Base-by-base conservation (phyloP, 2,888 invertebrate genomes). In the Scelioninae gen. 2 region DNA sequence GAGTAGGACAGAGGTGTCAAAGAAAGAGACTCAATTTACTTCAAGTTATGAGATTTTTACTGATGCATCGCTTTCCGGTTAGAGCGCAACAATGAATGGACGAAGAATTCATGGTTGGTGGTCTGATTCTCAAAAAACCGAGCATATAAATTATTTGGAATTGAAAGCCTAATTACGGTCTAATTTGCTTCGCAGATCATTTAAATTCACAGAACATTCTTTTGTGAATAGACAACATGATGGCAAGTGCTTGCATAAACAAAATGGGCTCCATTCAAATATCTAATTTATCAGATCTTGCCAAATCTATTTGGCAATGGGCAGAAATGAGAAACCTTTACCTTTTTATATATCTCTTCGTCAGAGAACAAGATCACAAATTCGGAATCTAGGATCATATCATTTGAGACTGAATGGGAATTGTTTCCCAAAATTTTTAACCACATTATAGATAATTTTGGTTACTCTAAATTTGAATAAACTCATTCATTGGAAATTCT, bases 21-120 rank as follows among this genome's bases (percentile, higher is more conserved):
- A n/a, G n/a, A n/a, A n/a, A n/a, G n/a, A n/a, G n/a, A n/a, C n/a
- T n/a, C 1, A 33, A 10, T 11, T 1, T 1, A 7, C 13, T 0
- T 61, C 43, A 41, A n/a, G 6, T 9, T 25, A 25, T n/a, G 72
- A 55, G n/a, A 75, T 76, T 16, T 76, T 73, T 35, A 45, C 72
- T 10, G 73, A 77, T 28, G 75, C 75, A 2, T 76, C 73, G 0
- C 22, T 15, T 9, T 64, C 79, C 1, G 79, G 80, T 0, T 80
- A 76, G 78, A 78, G 80, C 5, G 78, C 73, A 6, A 52, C 28
- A 15, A 74, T 61, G 19, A 35, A 55, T 0, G 31, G 10, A 1
- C 46, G 70, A 13, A 74, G 41, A 41, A 58, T 73, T 11, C 43
- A 61, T 52, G 78, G 79, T 10, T 77, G 70, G 41, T 80, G 78